Evolutionary conservation across 2,888 invertebrate genomes (phyloP).

Genomic region (Drosophila yooni): DNA sequence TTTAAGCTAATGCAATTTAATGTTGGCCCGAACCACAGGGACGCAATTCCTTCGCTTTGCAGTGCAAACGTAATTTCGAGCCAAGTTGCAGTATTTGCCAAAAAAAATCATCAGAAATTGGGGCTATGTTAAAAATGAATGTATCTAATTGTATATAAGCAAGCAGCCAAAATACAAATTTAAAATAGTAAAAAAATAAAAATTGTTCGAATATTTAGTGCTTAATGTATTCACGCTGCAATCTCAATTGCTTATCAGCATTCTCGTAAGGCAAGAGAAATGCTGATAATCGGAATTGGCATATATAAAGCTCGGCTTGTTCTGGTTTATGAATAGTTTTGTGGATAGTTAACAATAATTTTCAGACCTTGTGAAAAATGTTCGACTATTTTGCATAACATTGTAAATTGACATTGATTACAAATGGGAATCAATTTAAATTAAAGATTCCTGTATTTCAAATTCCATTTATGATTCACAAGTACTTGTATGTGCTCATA

Average conservation of each 20-base stretch:
- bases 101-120: constrained; percentile 25
- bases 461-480: neutral
- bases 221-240: constrained; percentile 14
- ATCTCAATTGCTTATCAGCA: constrained; percentile 13
- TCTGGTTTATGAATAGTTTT: neutral
- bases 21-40: constrained; percentile 38
- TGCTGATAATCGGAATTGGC: constrained; percentile 18
- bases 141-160: neutral
- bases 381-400: neutral
- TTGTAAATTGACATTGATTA: neutral
- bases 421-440: neutral
- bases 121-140: neutral
- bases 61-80: constrained; percentile 65
- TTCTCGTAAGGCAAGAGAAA: neutral
- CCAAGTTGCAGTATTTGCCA: constrained; percentile 36
- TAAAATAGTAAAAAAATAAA: neutral
- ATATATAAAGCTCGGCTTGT: neutral
- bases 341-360: neutral
- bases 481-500: neutral
- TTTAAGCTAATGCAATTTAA: constrained; percentile 71
- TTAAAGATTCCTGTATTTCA: neutral
- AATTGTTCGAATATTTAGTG: constrained; percentile 20
- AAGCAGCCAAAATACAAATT: constrained; percentile 23
- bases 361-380: neutral
- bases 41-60: constrained; percentile 1